Percentiles rank a stretch among this genome's conserved stretches.
phyloP scores from a whole-genome alignment of 2,113 vertebrate species.

The Ceyx margarethae region DNA sequence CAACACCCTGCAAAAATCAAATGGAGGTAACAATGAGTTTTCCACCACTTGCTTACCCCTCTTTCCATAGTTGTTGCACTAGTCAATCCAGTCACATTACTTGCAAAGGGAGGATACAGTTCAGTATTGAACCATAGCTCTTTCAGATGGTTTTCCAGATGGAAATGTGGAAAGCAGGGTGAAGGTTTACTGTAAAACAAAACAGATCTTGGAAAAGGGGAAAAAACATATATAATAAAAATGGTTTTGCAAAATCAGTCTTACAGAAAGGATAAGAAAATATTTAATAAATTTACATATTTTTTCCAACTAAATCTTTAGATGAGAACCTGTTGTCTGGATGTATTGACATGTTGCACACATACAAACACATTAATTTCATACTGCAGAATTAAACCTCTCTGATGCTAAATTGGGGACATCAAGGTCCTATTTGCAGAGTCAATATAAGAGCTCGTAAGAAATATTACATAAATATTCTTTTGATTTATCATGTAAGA shows the following conservation, averaged over 20 bases:
- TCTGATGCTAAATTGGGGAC: background rate
- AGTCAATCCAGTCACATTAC: background rate
- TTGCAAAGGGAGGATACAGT: background rate
- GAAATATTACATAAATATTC: background rate
- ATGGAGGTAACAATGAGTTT: background rate
- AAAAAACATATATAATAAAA: slow-evolving; percentile 34
- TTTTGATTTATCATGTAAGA: background rate
- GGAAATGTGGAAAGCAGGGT: slow-evolving; percentile 13
- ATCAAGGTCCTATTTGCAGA: background rate
- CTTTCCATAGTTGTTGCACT: background rate
- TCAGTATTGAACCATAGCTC: background rate
- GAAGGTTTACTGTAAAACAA: slow-evolving; percentile 17
- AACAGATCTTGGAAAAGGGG: slow-evolving; percentile 26
- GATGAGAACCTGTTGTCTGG: background rate
- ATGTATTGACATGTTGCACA: accelerated
- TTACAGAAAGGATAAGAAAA: background rate
- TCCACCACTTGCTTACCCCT: background rate
- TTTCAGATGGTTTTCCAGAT: slow-evolving; percentile 51
- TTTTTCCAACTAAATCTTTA: background rate
- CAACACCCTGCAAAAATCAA: too few relatives aligned
- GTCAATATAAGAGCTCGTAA: background rate
- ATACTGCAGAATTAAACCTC: background rate
- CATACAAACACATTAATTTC: background rate
- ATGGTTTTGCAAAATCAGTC: background rate
- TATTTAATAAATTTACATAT: background rate